Base-by-base conservation (phyloP, 1,140 invertebrate genomes). In the Phthorimaea operculella region DNA sequence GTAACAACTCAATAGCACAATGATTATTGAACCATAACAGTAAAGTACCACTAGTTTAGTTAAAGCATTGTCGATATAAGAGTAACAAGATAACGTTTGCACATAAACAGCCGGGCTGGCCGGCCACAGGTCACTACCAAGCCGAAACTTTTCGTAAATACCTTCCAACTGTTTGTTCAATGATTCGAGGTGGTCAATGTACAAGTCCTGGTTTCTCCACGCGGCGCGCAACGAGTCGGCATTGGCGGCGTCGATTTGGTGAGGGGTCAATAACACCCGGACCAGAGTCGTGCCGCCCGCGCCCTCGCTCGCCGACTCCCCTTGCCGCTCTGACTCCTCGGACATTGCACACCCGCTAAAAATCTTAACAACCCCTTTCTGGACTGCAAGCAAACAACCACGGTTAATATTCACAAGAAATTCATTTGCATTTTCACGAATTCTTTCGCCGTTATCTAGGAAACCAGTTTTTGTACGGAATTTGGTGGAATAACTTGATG, bases 101-200 rank as follows among this genome's bases (percentile, higher is more conserved):
- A 57, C 54, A 47, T 28, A 57, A 60, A 55, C 48, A 57, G 49
- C 11, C 14, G 7, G 14, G 18, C 48, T 17, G 21, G 21, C 70
- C 73, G 68, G 74, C 70, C 76, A 62, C 68, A 61, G 59, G 44
- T 63, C 74, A 72, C 79, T 82, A 82, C 70, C 72, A 81, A 81
- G 77, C 76, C 76, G 77, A 74, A 82, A 83, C 76, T 75, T 72
- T 80, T 50, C 80, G 72, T 85, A 85, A 85, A 85, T 86, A 86
- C 84, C 84, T 86, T 86, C 84, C 74, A 86, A 74, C 72, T 82
- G 79, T 79, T 83, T 85, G 78, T 83, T 86, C 80, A 83, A 82
- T 44, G 79, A 71, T 80, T 86, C 84, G 63, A 86, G 78, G 60
- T 85, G 81, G 63, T 85, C 84, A 75, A 86, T 85, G 76, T 86